Evolutionary conservation across 2,797 vertebrate species (phyloP), one percentile per base, ranked within the genome.

Genomic region (Stomatorhinus walkeri): DNA sequence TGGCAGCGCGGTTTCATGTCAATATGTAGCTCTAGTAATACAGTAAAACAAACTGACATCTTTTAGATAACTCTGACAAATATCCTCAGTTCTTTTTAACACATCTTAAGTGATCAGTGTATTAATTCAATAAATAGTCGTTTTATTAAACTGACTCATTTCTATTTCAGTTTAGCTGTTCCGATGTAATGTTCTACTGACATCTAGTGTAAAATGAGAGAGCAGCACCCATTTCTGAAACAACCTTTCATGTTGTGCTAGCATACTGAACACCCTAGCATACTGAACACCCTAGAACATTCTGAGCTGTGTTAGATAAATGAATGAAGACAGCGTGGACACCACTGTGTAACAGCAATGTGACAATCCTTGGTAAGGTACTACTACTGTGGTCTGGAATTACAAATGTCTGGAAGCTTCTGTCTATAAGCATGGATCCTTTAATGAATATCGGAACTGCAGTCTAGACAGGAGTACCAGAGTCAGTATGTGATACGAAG

Each of bases 131-230:
- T 81, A 46, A 46, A 81, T 46, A 81, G n/a, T 2, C 8, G 40
- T 19, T 36, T 72, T 76, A 14, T 76, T 36, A 19, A 40, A 76
- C 12, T 16, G 14, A 40, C 32, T 36, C 32, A 16, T 40, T 85
- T 85, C n/a, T 12, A 4, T 24, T 24, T 24, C 9, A 4, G 12
- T 51, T 85, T 51, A n/a, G 48, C 8, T 51, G 19, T 56, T 87
- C 52, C 54, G 28, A 87, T 32, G 51, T 87, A 40, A 87, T 32
- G 52, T 56, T 59, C 19, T 87, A 59, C 81, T 36, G 88, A 85
- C 88, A 89, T 48, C 88, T 89, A 89, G 81, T 89, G 88, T 43
- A 64, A 8, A 14, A 28, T 49, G 8, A 52, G 22, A 51, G 46
- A 36, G 64, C 19, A 85, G 56, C 83, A 68, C 7, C 22, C n/a